Percentiles rank a stretch among this genome's conserved stretches.
Evolutionary conservation across 1,140 invertebrate genomes (phyloP).

Genomic region (Palaemon carinicauda): DNA sequence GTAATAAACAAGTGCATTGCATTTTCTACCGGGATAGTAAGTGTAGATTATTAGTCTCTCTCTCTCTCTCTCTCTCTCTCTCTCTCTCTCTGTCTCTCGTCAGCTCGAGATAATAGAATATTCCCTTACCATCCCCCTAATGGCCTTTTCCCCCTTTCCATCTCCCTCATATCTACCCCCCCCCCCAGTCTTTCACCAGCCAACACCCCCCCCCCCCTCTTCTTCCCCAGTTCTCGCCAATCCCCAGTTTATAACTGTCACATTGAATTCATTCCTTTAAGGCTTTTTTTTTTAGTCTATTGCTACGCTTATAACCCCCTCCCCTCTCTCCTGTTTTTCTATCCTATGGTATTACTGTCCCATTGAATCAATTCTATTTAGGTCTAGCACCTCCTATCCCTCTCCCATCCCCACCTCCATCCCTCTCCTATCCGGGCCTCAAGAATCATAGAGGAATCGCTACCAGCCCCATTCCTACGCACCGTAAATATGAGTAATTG

Average conservation of each 20-base stretch:
- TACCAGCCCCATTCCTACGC: too few species aligned
- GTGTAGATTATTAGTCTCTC: too few species aligned
- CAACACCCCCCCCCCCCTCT: neutral
- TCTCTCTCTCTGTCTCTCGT: neutral
- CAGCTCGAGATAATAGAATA: too few species aligned
- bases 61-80: neutral
- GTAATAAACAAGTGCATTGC: too few species aligned
- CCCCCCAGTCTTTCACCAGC: neutral
- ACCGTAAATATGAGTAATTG: too few species aligned
- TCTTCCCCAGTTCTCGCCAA: neutral
- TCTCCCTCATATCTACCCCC: neutral
- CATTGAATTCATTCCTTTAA: too few species aligned
- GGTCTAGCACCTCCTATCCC: neutral
- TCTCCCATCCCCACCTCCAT: neutral
- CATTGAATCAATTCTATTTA: neutral
- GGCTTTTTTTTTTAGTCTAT: too few species aligned
- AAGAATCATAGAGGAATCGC: too few species aligned
- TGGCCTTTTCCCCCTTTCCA: neutral
- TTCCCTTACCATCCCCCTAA: neutral
- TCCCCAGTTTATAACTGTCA: too few species aligned
- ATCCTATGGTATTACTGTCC: neutral
- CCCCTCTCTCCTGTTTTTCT: neutral
- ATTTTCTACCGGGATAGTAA: too few species aligned
- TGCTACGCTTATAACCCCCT: too few species aligned
- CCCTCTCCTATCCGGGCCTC: too few species aligned